Evolutionary conservation across 2,797 vertebrate genomes (phyloP), one percentile per base, ranked within the genome.

Genomic region (Mormyrops boulengeri): DNA sequence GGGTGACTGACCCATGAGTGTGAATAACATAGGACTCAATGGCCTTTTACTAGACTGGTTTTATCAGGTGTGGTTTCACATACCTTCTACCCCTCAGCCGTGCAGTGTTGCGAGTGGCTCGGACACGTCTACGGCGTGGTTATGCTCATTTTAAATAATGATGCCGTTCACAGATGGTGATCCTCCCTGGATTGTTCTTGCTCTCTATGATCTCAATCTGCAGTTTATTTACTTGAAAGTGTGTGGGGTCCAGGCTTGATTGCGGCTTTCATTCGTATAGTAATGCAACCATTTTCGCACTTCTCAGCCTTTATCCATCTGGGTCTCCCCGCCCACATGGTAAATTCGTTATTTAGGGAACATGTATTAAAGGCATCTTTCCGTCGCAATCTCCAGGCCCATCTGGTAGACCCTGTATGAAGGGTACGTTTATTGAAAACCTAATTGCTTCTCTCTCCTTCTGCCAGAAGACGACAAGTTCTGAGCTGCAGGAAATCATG

Each of bases 401-500:
- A 22, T 14, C 82, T 50, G 82, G 82, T 85, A 22, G 8, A 12
- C 41, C 41, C 17, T 22, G n/a, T 11, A 1, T 12, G 22, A 22
- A 85, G 44, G n/a, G 47, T 11, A n/a, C 19, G 19, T 3, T 4
- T 30, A 52, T 30, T 85, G 17, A 52, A 52, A 49, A 19, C 47
- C 22, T 49, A 52, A 85, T 4, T 4, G 12, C 44, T 22, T n/a
- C 1, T 82, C 69, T 89, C 26, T 38, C 49, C 19, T 47, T 77
- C 47, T 50, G 95, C 95, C 94, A 94, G 95, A 97, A 91, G 82
- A 96, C 96, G 91, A 94, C 95, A 0, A 97, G 97, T 90, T 97
- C 97, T 0, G 98, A 99, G 95, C 95, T 99, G 44, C 97, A 97
- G 95, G 98, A 99, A 95, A 97, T 99, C 92, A 99, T 99, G 98